These are phyloP conservation scores for Dendroctonus valens DNA, from an alignment of 1,140 invertebrate genomes.

Conservation along the genomic window DNA sequence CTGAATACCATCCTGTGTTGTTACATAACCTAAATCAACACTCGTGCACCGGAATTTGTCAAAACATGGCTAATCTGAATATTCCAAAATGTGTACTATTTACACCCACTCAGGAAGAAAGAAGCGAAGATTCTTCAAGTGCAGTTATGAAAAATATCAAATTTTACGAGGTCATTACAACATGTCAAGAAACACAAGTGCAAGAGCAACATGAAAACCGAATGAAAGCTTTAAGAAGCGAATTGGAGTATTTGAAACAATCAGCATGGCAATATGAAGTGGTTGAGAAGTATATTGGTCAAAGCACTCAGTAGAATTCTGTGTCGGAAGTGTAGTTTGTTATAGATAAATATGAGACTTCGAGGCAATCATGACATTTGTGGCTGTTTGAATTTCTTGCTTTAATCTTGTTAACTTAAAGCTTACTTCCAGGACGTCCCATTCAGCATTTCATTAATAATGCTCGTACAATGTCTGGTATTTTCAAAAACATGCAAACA, in stretches of 20 bases:
- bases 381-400: too few species aligned
- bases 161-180: slow-evolving; percentile 39
- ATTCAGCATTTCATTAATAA: too few species aligned
- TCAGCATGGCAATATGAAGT: slow-evolving; percentile 54
- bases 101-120: slow-evolving; percentile 37
- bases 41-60: not conserved
- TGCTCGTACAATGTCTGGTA: too few species aligned
- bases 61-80: slow-evolving; percentile 39
- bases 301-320: slow-evolving; percentile 31
- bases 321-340: too few species aligned
- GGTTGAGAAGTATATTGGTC: slow-evolving; percentile 54
- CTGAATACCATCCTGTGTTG: too few species aligned
- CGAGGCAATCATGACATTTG: too few species aligned
- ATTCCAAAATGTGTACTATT: slow-evolving; percentile 42
- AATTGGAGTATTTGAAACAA: slow-evolving; percentile 52
- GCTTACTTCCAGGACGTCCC: too few species aligned
- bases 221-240: slow-evolving; percentile 50
- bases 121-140: slow-evolving; percentile 15
- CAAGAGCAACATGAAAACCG: slow-evolving; percentile 51
- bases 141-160: slow-evolving; percentile 25
- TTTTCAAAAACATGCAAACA: too few species aligned
- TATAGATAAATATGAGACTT: too few species aligned
- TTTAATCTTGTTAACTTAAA: too few species aligned
- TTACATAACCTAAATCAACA: too few species aligned
- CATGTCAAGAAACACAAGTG: slow-evolving; percentile 39